Evolutionary conservation across 2,888 invertebrate genomes (phyloP).

Genomic region (Eupithecia pulchellata): DNA sequence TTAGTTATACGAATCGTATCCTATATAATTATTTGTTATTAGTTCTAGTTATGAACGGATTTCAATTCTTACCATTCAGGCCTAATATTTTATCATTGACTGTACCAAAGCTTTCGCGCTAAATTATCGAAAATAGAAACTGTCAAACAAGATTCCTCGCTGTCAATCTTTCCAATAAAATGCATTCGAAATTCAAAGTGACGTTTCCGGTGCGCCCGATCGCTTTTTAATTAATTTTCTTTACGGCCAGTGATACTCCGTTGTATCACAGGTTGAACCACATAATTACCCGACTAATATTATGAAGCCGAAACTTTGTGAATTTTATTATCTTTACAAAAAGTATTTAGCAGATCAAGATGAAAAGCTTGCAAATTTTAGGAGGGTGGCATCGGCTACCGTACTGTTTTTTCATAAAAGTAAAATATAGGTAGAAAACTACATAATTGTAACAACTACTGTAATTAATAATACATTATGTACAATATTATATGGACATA

Average conservation of each 20-base stretch:
- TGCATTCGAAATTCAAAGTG: conserved; percentile 55
- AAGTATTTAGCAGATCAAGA: too few relatives aligned
- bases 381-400: too few relatives aligned
- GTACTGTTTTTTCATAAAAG: too few relatives aligned
- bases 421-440: too few relatives aligned
- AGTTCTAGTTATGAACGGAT: neutral
- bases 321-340: too few relatives aligned
- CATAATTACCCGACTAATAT: too few relatives aligned
- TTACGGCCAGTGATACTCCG: conserved; percentile 48
- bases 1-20: too few relatives aligned
- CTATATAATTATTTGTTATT: neutral
- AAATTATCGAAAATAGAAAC: conserved; percentile 12
- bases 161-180: conserved; percentile 67
- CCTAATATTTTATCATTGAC: neutral
- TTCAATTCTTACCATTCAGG: neutral
- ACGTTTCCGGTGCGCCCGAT: conserved; percentile 64
- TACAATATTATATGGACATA: too few relatives aligned
- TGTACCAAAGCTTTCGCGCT: conserved; percentile 14
- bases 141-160: conserved; percentile 44
- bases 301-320: too few relatives aligned
- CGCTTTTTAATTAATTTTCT: conserved; percentile 56
- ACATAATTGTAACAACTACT: too few relatives aligned
- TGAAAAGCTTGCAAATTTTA: too few relatives aligned
- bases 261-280: conserved; percentile 2
- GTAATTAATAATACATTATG: too few relatives aligned